These are phyloP conservation scores for Ariopsis seemanni DNA, from an alignment of 2,113 vertebrate species.

Conservation along the genomic window DNA sequence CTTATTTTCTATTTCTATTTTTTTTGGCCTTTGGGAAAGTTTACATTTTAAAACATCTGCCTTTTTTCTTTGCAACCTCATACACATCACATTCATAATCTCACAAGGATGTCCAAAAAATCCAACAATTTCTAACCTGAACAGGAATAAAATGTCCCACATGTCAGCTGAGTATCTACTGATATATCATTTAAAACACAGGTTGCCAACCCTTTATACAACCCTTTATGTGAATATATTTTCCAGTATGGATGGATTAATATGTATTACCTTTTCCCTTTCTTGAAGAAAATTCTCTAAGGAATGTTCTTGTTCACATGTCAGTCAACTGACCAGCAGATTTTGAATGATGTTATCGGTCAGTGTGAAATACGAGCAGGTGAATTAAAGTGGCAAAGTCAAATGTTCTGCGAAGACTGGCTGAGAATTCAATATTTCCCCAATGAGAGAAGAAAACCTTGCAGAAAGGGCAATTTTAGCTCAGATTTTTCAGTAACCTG, in stretches of 20 bases:
- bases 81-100: no score
- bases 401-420: neutral
- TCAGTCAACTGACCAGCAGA: neutral
- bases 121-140: no score
- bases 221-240: neutral
- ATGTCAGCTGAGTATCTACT: no score
- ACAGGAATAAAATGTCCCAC: no score
- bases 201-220: neutral
- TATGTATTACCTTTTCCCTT: neutral
- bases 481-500: neutral
- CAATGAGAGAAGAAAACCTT: neutral
- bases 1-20: neutral
- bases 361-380: neutral
- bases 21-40: neutral
- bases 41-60: neutral
- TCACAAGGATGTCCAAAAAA: no score
- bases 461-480: neutral
- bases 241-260: neutral
- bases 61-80: no score
- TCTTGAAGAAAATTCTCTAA: neutral
- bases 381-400: neutral
- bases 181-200: neutral
- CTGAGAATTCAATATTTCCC: neutral
- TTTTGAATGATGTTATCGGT: neutral
- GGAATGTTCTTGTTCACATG: neutral